Evolutionary conservation across 2,113 vertebrate genomes (phyloP).

Genomic region (Apodemus speciosus): DNA sequence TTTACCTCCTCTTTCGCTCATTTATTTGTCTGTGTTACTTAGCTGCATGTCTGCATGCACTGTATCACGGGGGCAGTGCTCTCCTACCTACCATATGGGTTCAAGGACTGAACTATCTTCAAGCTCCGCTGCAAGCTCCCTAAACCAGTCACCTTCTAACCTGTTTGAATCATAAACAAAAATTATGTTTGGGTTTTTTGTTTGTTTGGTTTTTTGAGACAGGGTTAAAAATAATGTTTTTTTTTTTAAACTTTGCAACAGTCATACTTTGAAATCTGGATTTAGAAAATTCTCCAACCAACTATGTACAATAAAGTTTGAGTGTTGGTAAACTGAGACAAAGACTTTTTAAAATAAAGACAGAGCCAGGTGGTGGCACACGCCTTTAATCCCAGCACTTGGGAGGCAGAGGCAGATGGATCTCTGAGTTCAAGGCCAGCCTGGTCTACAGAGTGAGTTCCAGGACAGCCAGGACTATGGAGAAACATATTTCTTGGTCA

Average conservation of each 20-base stretch:
- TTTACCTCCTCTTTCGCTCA: too few relatives aligned
- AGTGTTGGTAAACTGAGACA: background rate
- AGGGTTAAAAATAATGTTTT: too few relatives aligned
- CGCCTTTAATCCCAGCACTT: too few relatives aligned
- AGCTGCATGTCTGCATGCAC: background rate
- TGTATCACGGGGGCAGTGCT: background rate
- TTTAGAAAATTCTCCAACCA: constrained; percentile 34
- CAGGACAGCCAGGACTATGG: too few relatives aligned
- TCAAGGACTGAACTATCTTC: background rate
- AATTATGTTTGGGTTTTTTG: background rate
- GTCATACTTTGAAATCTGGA: background rate
- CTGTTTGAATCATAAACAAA: constrained; percentile 21
- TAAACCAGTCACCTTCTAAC: background rate
- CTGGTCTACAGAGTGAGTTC: too few relatives aligned
- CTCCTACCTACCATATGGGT: background rate
- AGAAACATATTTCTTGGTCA: too few relatives aligned
- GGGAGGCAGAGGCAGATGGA: too few relatives aligned
- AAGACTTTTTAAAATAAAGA: background rate
- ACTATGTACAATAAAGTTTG: background rate
- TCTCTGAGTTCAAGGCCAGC: too few relatives aligned
- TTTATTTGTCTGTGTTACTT: background rate
- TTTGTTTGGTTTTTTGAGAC: too few relatives aligned
- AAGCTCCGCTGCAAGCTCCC: background rate
- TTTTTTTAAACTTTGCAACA: constrained; percentile 24
- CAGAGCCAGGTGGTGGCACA: too few relatives aligned